Conservation (phyloP, 1,140 invertebrate genomes). For the Pantala flavescens region DNA sequence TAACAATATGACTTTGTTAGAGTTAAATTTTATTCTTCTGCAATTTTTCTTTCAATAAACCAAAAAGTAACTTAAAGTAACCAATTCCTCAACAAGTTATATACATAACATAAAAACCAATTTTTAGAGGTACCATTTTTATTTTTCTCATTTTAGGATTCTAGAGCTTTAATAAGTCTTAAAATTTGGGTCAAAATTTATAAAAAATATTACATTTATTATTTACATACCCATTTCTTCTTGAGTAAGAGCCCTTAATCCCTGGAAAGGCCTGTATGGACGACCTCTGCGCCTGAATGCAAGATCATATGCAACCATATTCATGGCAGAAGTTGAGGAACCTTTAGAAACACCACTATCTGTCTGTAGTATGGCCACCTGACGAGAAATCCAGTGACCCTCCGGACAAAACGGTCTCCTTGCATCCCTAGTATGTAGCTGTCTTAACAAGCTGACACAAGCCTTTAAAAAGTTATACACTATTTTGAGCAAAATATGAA, state of each 20-base stretch:
- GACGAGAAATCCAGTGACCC: conserved; percentile 64
- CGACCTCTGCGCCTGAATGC: not conserved
- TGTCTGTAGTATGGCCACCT: conserved; percentile 48
- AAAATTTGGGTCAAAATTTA: no score
- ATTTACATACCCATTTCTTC: conserved; percentile 48
- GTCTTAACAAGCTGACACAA: conserved; percentile 59
- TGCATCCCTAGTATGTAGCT: conserved; percentile 72
- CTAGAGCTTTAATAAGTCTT: no score
- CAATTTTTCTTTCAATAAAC: no score
- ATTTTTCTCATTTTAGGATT: no score
- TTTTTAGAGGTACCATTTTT: no score
- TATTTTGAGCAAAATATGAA: no score
- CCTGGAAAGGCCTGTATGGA: conserved; percentile 48
- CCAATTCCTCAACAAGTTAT: no score
- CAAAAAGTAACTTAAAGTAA: no score
- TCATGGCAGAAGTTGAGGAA: not conserved
- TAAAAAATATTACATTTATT: no score
- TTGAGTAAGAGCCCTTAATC: conserved; percentile 45
- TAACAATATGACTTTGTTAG: no score
- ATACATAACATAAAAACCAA: no score
- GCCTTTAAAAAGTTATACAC: conserved; percentile 36
- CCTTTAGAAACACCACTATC: conserved; percentile 38
- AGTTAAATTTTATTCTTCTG: no score
- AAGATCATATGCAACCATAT: not conserved
- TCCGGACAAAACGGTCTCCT: conserved; percentile 63